A percentile compares a stretch with the other conserved stretches of the same genome.
phyloP scores from a whole-genome alignment of 1,140 invertebrate species.

The Rhopalosiphum maidis region DNA sequence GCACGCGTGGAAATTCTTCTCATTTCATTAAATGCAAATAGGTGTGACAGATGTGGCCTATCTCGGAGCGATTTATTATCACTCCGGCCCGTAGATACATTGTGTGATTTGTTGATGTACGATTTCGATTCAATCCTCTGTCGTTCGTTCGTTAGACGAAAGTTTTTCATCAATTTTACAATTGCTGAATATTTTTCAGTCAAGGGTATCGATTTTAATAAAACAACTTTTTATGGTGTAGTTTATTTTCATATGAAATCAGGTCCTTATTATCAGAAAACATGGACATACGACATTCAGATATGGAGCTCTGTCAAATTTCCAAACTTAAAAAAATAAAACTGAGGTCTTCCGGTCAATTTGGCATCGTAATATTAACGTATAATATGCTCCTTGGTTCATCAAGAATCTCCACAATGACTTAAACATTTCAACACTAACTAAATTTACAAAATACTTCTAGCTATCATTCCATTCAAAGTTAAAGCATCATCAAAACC shows the following conservation, averaged over 20 bases:
- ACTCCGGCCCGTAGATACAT: neutral
- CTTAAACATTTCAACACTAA: neutral
- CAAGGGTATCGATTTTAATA: neutral
- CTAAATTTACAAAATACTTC: neutral
- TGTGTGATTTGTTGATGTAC: neutral
- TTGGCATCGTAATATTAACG: neutral
- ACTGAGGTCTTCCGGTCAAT: neutral
- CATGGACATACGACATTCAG: neutral
- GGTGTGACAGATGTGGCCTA: neutral
- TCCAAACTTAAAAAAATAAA: no score
- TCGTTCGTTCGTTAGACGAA: neutral
- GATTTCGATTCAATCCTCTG: neutral
- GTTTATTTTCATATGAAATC: neutral
- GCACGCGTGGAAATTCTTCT: neutral
- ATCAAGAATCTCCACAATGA: neutral
- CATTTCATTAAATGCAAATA: conserved; percentile 4
- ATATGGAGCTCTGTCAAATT: neutral
- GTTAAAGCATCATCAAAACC: neutral
- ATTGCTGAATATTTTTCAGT: neutral
- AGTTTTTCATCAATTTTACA: neutral
- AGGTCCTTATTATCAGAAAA: neutral
- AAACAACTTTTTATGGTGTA: neutral
- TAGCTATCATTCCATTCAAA: neutral
- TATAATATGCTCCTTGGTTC: neutral
- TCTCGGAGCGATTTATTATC: neutral